A percentile compares a stretch with the other conserved stretches of the same genome.
Evolutionary conservation across 1,140 invertebrate species (phyloP).

Genomic region (Phymastichus coffea): DNA sequence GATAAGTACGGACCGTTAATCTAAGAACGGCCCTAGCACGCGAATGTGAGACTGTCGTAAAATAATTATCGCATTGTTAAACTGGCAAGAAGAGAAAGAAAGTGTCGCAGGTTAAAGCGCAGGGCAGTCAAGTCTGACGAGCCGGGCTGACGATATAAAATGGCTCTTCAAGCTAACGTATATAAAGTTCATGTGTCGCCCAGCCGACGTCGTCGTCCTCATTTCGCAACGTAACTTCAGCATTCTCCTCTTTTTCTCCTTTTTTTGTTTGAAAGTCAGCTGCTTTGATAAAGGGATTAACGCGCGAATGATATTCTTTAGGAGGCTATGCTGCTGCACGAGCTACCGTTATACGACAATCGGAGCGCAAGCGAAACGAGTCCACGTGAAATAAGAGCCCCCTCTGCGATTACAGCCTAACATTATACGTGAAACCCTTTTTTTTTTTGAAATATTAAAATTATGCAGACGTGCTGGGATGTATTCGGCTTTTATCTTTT

Average conservation of each 20-base stretch:
- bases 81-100: conserved; percentile 19
- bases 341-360: neutral
- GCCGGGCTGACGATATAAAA: conserved; percentile 2
- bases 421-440: no score
- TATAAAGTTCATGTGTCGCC: conserved; percentile 17
- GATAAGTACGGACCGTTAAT: no score
- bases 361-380: neutral
- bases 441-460: no score
- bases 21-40: no score
- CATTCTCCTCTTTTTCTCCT: neutral
- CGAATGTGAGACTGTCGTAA: conserved; percentile 23
- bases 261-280: neutral
- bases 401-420: no score
- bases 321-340: neutral
- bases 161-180: neutral
- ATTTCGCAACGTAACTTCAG: conserved; percentile 2
- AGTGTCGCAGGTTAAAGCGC: conserved; percentile 8
- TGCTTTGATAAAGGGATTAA: conserved; percentile 8
- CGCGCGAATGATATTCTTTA: conserved; percentile 19
- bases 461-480: no score
- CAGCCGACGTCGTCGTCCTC: neutral
- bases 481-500: no score
- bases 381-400: no score
- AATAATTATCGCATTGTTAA: conserved; percentile 26
- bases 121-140: neutral